Evolutionary conservation across 2,888 invertebrate species (phyloP).

Genomic region (Hirtodrosophila trivittata): DNA sequence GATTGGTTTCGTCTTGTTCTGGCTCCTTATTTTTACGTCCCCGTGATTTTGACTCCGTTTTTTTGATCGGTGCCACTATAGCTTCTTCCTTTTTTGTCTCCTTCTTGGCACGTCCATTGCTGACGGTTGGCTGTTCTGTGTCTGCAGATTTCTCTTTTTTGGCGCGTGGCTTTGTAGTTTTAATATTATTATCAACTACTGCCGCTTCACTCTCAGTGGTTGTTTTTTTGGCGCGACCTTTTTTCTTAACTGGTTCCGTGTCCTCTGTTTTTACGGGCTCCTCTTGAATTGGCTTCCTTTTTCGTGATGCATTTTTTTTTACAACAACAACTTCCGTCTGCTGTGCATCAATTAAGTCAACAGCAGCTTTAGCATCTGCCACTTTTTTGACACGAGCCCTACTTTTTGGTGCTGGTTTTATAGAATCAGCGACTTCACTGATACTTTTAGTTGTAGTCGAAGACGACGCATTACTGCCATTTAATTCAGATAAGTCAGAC

Average conservation of each 20-base stretch:
- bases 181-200: slow-evolving; percentile 14
- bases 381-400: slow-evolving; percentile 54
- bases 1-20: slow-evolving; percentile 6
- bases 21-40: slow-evolving; percentile 47
- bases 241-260: slow-evolving; percentile 27
- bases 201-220: slow-evolving; percentile 18
- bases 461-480: slow-evolving; percentile 36
- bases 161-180: slow-evolving; percentile 29
- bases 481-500: slow-evolving; percentile 39
- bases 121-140: background rate
- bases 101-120: slow-evolving; percentile 36
- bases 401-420: slow-evolving; percentile 41
- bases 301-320: slow-evolving; percentile 27
- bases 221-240: slow-evolving; percentile 42
- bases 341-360: background rate
- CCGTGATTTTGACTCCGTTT: slow-evolving; percentile 25
- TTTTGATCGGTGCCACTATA: slow-evolving; percentile 11
- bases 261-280: slow-evolving; percentile 17
- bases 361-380: background rate
- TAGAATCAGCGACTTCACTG: slow-evolving; percentile 15
- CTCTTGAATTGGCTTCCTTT: slow-evolving; percentile 12
- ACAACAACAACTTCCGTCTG: background rate
- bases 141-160: slow-evolving; percentile 32
- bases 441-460: slow-evolving; percentile 9
- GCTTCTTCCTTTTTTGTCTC: slow-evolving; percentile 2